Percentiles rank a stretch among this genome's conserved stretches.
These are phyloP conservation scores for Danionella cerebrum DNA, from an alignment of 2,113 vertebrate genomes.

Conservation along the genomic window DNA sequence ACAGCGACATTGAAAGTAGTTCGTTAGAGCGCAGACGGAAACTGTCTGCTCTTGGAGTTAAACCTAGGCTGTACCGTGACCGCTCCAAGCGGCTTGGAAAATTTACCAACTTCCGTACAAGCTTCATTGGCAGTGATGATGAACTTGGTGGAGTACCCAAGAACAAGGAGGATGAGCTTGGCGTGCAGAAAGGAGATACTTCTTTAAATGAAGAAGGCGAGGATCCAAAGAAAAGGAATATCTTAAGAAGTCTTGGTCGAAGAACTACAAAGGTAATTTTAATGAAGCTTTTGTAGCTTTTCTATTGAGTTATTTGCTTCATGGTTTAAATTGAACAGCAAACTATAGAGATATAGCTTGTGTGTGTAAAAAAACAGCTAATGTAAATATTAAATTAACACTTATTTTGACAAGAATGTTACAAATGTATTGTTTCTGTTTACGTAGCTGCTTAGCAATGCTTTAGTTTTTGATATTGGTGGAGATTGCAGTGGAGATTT, in stretches of 20 bases:
- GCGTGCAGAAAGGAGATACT: conserved; percentile 78
- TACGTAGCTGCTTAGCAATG: no score
- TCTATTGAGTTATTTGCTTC: not conserved
- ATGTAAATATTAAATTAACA: no score
- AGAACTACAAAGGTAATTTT: conserved; percentile 79
- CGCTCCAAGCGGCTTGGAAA: conserved; percentile 80
- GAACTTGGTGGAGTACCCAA: conserved; percentile 75
- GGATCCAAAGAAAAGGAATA: conserved; percentile 82
- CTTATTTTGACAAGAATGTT: no score
- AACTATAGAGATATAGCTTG: no score
- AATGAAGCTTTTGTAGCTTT: not conserved
- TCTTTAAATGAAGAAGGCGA: conserved; percentile 76
- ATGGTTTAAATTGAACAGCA: no score
- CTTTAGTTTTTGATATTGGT: no score
- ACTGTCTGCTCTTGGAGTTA: conserved; percentile 62
- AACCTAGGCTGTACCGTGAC: conserved; percentile 81
- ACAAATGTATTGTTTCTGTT: no score
- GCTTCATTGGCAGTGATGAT: conserved; percentile 88
- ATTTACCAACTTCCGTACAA: conserved; percentile 82
- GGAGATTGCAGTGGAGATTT: no score
- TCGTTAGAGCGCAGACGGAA: conserved; percentile 82
- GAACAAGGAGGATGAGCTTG: conserved; percentile 76
- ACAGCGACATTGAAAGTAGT: conserved; percentile 88
- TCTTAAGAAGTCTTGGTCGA: conserved; percentile 77
- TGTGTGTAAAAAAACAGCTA: no score